These are phyloP conservation scores for Heterodera carotae DNA, from an alignment of 1,140 invertebrate genomes.

Conservation along the genomic window DNA sequence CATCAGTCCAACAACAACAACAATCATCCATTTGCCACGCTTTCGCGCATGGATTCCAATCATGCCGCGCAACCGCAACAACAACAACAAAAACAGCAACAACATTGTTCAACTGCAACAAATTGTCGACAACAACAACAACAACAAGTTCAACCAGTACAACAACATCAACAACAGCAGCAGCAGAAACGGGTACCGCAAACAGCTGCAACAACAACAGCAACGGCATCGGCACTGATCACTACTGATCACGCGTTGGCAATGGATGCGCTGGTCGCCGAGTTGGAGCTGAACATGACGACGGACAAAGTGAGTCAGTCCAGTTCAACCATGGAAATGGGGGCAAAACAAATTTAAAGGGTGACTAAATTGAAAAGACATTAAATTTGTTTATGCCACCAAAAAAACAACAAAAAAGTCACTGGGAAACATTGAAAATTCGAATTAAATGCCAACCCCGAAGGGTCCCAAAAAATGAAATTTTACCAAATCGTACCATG, in stretches of 20 bases:
- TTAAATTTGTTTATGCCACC: no score
- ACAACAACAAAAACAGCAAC: background rate
- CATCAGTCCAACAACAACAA: no score
- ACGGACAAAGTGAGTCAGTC: slow-evolving; percentile 30
- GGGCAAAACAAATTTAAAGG: no score
- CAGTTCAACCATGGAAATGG: no score
- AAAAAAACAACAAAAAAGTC: no score
- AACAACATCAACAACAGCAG: background rate
- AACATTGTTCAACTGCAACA: background rate
- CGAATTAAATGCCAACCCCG: no score
- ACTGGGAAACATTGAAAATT: no score
- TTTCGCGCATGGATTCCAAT: slow-evolving; percentile 2
- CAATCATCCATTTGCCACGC: background rate
- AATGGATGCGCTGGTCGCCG: slow-evolving; percentile 60
- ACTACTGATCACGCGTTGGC: slow-evolving; percentile 50
- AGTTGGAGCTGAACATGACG: slow-evolving; percentile 63
- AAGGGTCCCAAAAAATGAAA: no score
- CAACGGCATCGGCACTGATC: slow-evolving; percentile 22
- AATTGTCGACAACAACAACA: background rate
- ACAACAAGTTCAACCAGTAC: background rate
- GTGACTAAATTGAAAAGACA: no score
- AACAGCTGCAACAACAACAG: background rate
- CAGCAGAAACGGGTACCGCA: background rate
- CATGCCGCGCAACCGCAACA: no score
- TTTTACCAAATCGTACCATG: no score